Percentiles rank a stretch among this genome's conserved stretches.
Conservation (phyloP, 2,888 invertebrate genomes). For the Ochropleura leucogaster region DNA sequence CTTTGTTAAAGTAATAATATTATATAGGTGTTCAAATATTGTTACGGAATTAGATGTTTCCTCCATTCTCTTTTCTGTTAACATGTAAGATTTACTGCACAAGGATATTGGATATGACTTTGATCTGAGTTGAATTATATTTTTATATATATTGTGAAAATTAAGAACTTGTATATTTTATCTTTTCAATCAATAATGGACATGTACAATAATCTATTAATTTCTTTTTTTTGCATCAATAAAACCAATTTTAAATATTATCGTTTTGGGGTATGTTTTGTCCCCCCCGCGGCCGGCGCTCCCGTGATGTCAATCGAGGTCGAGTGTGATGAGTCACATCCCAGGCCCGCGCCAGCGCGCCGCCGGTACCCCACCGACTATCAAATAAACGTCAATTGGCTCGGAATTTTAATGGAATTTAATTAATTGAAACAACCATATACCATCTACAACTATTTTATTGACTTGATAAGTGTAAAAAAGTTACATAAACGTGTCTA, state of each 20-base stretch:
- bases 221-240: conserved; percentile 89
- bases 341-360: conserved; percentile 64
- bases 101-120: conserved; percentile 90
- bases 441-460: conserved; percentile 88
- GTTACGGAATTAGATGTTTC: conserved; percentile 89
- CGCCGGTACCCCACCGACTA: conserved; percentile 73
- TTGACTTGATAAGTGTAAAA: conserved; percentile 84
- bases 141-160: conserved; percentile 89
- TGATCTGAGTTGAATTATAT: conserved; percentile 90
- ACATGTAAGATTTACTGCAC: conserved; percentile 88
- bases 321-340: conserved; percentile 77
- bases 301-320: conserved; percentile 71
- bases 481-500: conserved; percentile 84
- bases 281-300: conserved; percentile 67
- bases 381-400: conserved; percentile 84
- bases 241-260: conserved; percentile 90
- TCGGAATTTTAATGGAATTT: conserved; percentile 87
- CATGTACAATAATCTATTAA: conserved; percentile 89
- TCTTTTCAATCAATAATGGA: conserved; percentile 89
- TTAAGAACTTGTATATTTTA: conserved; percentile 89
- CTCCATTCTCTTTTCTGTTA: conserved; percentile 86
- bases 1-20: conserved; percentile 87
- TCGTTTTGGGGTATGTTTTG: conserved; percentile 78
- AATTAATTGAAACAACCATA: conserved; percentile 88
- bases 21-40: conserved; percentile 90